phyloP scores from a whole-genome alignment of 2,113 vertebrate species.

The Microcebus lehilahytsara region DNA sequence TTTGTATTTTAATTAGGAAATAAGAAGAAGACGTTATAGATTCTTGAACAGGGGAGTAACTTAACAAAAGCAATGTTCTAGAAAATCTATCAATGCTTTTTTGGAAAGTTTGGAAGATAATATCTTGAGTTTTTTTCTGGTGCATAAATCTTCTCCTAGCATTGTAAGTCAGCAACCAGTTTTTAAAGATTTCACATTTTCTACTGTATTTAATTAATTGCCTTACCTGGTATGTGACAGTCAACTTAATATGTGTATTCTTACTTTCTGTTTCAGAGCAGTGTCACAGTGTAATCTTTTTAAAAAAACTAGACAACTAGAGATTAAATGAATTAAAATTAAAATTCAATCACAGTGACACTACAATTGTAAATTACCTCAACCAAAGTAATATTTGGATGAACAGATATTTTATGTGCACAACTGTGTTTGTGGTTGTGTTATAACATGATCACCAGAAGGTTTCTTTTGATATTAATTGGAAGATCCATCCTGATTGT shows the following conservation, averaged over 20 bases:
- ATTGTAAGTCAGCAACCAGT: not conserved
- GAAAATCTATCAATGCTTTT: not conserved
- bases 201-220: not conserved
- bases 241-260: conserved; percentile 3
- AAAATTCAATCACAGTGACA: not conserved
- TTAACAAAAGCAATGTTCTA: not conserved
- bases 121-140: conserved; percentile 33
- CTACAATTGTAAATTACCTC: not conserved
- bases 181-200: conserved; percentile 45
- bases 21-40: not conserved
- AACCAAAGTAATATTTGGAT: not conserved
- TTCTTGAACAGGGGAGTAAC: not conserved
- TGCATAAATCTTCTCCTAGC: not conserved
- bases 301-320: not conserved
- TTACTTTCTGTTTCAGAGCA: conserved; percentile 38
- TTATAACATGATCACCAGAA: not conserved
- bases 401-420: not conserved
- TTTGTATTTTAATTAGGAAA: conserved; percentile 28
- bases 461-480: conserved; percentile 36
- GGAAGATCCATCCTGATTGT: not conserved
- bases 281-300: conserved; percentile 11
- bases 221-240: not conserved
- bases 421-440: not conserved
- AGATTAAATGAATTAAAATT: conserved; percentile 27
- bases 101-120: conserved; percentile 12